These are phyloP conservation scores for Mastacembelus armatus DNA, from an alignment of 2,797 vertebrate species.

Conservation along the genomic window DNA sequence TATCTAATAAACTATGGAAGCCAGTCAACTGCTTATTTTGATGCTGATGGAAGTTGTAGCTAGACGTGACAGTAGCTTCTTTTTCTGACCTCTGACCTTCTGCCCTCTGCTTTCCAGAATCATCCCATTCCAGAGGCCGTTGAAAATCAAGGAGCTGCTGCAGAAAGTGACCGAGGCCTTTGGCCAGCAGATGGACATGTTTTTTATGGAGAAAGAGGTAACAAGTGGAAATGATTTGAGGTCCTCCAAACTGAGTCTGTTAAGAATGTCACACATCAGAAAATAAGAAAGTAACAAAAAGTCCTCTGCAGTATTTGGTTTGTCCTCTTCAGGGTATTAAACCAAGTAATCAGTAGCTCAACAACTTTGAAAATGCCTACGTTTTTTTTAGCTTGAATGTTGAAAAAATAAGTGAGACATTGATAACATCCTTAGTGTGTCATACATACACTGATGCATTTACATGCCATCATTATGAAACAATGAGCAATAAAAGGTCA, in stretches of 20 bases:
- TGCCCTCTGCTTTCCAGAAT: slow-evolving; percentile 80
- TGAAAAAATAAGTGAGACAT: background rate
- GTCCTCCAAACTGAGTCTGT: no score
- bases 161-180: slow-evolving; percentile 94
- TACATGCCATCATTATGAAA: slow-evolving; percentile 9
- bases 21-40: background rate
- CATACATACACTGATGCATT: slow-evolving; percentile 7
- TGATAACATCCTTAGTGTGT: background rate
- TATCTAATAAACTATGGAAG: background rate
- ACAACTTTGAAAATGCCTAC: no score
- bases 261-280: background rate
- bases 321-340: no score
- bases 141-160: slow-evolving; percentile 90
- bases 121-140: slow-evolving; percentile 90
- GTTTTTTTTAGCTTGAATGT: background rate
- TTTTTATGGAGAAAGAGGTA: slow-evolving; percentile 91
- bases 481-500: slow-evolving; percentile 47
- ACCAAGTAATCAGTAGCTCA: background rate
- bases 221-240: no score
- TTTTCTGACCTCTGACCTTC: slow-evolving; percentile 48
- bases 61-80: slow-evolving; percentile 26
- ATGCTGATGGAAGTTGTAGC: slow-evolving; percentile 7
- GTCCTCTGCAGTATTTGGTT: no score
- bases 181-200: slow-evolving; percentile 93
- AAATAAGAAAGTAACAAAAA: no score